phyloP scores from a whole-genome alignment of 1,140 invertebrate species.

The Geopemphigus sp. region DNA sequence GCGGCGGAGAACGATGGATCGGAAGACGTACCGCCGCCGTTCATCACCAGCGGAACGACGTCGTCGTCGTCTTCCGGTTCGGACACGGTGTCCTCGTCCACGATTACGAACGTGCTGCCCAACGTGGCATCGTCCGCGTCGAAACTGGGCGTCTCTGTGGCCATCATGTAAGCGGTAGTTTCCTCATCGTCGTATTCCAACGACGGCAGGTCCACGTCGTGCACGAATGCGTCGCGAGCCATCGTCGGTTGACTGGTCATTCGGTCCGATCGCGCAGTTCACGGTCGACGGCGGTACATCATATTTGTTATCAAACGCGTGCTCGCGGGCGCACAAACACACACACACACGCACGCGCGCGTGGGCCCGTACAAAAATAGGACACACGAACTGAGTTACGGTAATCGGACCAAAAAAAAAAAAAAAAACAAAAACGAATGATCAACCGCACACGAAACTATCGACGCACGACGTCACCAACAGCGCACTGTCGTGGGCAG shows the following conservation, averaged over 20 bases:
- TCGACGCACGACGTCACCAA: neutral
- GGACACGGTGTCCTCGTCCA: conserved; percentile 58
- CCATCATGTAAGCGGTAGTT: conserved; percentile 50
- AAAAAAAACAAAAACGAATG: neutral
- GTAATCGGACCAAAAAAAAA: too few species aligned
- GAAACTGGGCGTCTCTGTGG: conserved; percentile 55
- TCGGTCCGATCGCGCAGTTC: too few species aligned
- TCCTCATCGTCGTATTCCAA: conserved; percentile 46
- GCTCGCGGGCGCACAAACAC: too few species aligned
- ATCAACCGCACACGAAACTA: neutral
- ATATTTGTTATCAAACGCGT: too few species aligned
- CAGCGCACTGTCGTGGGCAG: too few species aligned
- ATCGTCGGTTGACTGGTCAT: neutral
- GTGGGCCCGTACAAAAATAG: too few species aligned
- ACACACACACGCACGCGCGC: too few species aligned
- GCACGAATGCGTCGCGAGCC: conserved; percentile 10
- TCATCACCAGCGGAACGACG: neutral
- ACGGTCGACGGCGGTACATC: too few species aligned
- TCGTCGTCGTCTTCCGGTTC: conserved; percentile 52
- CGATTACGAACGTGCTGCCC: conserved; percentile 53
- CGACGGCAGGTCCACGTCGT: conserved; percentile 40
- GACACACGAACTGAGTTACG: too few species aligned
- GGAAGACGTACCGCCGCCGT: conserved; percentile 49
- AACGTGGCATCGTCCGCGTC: conserved; percentile 57
- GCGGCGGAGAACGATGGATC: conserved; percentile 51